phyloP scores from a whole-genome alignment of 2,888 invertebrate species.

The Drosophila gaucha region DNA sequence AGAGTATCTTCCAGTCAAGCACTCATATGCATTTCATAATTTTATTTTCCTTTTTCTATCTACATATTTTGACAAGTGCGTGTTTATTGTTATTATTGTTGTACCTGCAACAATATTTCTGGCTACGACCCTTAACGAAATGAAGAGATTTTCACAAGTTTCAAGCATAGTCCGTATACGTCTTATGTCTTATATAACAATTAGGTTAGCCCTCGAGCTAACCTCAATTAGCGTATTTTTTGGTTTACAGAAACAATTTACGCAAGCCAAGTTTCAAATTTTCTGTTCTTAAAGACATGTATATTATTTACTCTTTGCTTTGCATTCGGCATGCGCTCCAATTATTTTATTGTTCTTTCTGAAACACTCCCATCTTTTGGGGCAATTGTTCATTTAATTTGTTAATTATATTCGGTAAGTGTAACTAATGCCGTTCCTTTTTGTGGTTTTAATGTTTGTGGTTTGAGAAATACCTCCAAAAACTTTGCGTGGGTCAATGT shows the following conservation, averaged over 20 bases:
- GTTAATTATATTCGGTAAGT: slow-evolving; percentile 71
- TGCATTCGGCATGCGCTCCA: slow-evolving; percentile 51
- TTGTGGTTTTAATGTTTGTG: slow-evolving; percentile 63
- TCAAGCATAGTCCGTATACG: slow-evolving; percentile 4
- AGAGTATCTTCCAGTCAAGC: background rate
- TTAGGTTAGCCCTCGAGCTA: slow-evolving; percentile 61
- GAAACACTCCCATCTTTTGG: slow-evolving; percentile 14
- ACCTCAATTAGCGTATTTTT: slow-evolving; percentile 75
- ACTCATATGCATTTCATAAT: background rate
- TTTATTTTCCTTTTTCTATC: slow-evolving; percentile 11
- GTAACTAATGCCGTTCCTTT: slow-evolving; percentile 78
- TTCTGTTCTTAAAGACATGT: slow-evolving; percentile 13
- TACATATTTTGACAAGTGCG: slow-evolving; percentile 73
- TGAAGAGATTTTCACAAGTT: slow-evolving; percentile 76
- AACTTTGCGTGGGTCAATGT: slow-evolving; percentile 72
- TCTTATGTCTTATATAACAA: slow-evolving; percentile 62
- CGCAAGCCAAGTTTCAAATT: slow-evolving; percentile 11
- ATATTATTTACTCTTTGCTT: slow-evolving; percentile 19
- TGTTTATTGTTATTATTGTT: slow-evolving; percentile 53
- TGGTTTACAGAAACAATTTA: slow-evolving; percentile 47
- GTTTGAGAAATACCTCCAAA: slow-evolving; percentile 25
- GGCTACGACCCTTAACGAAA: slow-evolving; percentile 11
- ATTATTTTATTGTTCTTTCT: slow-evolving; percentile 40
- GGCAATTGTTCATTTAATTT: slow-evolving; percentile 71
- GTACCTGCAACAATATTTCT: slow-evolving; percentile 24